Evolutionary conservation across 2,888 invertebrate species (phyloP).

Genomic region (Chloroclysta siterata): DNA sequence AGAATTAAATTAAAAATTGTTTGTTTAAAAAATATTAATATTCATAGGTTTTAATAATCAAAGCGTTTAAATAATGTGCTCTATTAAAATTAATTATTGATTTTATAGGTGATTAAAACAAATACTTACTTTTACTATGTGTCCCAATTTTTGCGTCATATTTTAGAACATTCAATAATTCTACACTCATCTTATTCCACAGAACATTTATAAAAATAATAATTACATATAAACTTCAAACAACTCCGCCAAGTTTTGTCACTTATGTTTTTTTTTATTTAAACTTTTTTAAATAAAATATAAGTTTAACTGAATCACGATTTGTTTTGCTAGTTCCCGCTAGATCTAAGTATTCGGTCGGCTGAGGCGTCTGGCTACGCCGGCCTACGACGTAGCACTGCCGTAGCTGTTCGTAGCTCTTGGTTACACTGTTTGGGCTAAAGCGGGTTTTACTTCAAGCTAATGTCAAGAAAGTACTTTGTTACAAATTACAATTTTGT

Average conservation of each 20-base stretch:
- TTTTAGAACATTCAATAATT: constrained; percentile 63
- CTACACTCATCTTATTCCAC: constrained; percentile 71
- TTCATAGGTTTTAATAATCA: too few relatives aligned
- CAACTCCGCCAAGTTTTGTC: constrained; percentile 27
- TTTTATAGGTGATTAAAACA: too few relatives aligned
- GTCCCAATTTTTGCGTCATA: constrained; percentile 59
- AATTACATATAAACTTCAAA: constrained; percentile 37
- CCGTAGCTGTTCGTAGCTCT: constrained; percentile 43
- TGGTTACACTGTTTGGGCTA: constrained; percentile 25
- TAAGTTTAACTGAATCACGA: constrained; percentile 1
- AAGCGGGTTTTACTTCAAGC: constrained; percentile 2
- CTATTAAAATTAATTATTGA: too few relatives aligned
- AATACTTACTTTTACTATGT: constrained; percentile 61
- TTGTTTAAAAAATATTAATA: too few relatives aligned
- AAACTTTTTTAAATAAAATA: neutral
- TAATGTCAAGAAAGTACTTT: neutral
- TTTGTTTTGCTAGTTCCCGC: constrained; percentile 19
- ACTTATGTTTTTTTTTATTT: constrained; percentile 5
- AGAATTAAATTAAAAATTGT: too few relatives aligned
- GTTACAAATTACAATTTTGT: neutral
- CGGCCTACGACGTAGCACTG: constrained; percentile 79
- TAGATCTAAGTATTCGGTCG: constrained; percentile 33
- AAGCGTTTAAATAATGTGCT: too few relatives aligned
- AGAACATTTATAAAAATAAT: constrained; percentile 41
- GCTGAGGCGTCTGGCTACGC: constrained; percentile 68